phyloP scores from a whole-genome alignment of 2,797 vertebrate genomes.

The Epinephelus awoara region DNA sequence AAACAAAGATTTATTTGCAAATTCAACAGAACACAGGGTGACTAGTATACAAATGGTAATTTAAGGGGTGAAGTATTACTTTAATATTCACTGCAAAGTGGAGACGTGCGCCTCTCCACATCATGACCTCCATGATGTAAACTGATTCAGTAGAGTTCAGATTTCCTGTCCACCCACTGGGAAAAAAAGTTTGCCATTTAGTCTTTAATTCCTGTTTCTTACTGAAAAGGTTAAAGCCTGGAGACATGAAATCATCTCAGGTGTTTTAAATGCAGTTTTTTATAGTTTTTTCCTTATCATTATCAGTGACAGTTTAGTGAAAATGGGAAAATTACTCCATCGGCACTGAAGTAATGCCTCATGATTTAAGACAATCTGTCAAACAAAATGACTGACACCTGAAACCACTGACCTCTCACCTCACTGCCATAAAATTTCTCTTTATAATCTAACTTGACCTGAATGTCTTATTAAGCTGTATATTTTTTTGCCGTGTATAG shows the following conservation, averaged over 20 bases:
- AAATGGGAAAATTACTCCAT: neutral
- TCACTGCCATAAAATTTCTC: neutral
- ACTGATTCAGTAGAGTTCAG: constrained; percentile 2
- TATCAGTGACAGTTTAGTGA: neutral
- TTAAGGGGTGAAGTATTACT: too few relatives aligned
- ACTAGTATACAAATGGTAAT: too few relatives aligned
- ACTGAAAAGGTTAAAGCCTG: neutral
- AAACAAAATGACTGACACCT: neutral
- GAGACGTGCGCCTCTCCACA: neutral
- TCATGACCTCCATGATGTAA: neutral
- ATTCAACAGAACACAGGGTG: too few relatives aligned
- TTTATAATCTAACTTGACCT: constrained; percentile 1
- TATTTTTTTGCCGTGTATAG: constrained; percentile 9
- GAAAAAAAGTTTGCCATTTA: neutral
- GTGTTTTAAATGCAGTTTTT: neutral
- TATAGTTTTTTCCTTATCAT: neutral
- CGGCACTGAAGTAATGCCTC: neutral
- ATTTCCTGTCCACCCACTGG: constrained; percentile 6
- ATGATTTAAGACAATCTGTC: neutral
- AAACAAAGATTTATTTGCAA: too few relatives aligned
- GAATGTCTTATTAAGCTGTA: neutral
- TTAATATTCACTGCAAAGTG: neutral
- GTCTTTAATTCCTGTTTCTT: neutral
- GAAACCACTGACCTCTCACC: neutral
- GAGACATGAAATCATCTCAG: neutral